Evolutionary conservation across 1,140 invertebrate genomes (phyloP).

Genomic region (Zaprionus lachaisei): DNA sequence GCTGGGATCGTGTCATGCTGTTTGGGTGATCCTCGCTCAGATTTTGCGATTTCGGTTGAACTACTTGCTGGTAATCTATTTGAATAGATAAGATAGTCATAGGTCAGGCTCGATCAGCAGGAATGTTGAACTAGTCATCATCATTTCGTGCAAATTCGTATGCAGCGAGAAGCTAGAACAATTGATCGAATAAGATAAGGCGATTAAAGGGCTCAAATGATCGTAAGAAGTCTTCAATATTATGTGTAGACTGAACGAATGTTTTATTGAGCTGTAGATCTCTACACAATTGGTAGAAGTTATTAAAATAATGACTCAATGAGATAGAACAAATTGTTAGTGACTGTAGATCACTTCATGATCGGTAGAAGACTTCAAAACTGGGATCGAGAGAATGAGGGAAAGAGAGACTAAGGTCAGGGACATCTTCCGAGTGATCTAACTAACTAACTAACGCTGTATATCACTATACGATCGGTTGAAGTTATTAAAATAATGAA

Average conservation of each 20-base stretch:
- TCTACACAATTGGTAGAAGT: background rate
- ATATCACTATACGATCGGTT: background rate
- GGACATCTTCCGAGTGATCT: too few relatives aligned
- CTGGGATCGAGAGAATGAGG: too few relatives aligned
- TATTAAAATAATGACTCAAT: too few relatives aligned
- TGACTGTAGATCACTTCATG: background rate
- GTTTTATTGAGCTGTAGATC: constrained; percentile 1
- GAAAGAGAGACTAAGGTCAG: too few relatives aligned
- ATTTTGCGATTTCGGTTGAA: constrained; percentile 41
- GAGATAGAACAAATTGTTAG: too few relatives aligned
- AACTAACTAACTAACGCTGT: background rate
- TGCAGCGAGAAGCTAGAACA: background rate
- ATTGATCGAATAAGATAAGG: background rate
- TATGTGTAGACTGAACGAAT: background rate
- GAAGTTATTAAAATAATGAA: background rate
- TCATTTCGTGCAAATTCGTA: background rate
- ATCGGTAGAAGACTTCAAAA: background rate
- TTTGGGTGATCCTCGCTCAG: constrained; percentile 37
- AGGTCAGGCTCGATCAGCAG: background rate
- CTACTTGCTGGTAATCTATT: constrained; percentile 3
- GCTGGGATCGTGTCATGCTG: constrained; percentile 37
- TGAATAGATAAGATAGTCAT: background rate
- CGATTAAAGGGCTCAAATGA: background rate
- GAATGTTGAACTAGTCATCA: background rate
- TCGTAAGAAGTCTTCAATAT: background rate